Evolutionary conservation across 2,888 invertebrate genomes (phyloP), one percentile per base, ranked within the genome.

Genomic region (Diaphora mendica): DNA sequence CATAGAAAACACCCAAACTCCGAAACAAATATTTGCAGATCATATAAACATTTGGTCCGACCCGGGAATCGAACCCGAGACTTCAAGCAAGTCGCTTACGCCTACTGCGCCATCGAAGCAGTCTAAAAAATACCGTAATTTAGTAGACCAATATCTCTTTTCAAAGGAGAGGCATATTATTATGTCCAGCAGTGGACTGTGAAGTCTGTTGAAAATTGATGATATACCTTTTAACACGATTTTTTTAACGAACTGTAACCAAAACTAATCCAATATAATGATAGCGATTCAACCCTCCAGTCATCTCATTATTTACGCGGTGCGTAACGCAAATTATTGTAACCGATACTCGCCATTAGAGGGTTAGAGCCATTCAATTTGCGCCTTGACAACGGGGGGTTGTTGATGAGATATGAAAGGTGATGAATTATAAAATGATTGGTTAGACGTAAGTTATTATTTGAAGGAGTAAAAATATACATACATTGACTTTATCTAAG

Each of bases 281-380:
- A 68, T 72, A 75, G 72, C 71, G 73, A 76, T 11, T 51, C 73
- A 79, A 79, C 79, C 80, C 83, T 68, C 74, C 68, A 55, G 26
- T 67, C 70, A 78, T 76, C 79, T 79, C 78, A 79, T 79, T 84
- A 83, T 79, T 65, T 67, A 67, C 71, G 74, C 76, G 64, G 78
- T 44, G 48, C 72, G 75, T 75, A 75, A 79, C 76, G 78, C 82
- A 85, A 85, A 85, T 85, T 84, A 79, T 72, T 69, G 86, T 85
- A 87, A 87, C 84, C 64, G 86, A 87, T 82, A 86, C 79, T 62
- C 35, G 48, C 81, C 78, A 83, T 85, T 81, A 84, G 84, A 20
- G 83, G 83, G 82, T 64, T 76, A 69, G 64, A 69, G 71, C 79
- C 69, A 81, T 76, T 82, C 73, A 79, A 78, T 83, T 83, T 80